These are phyloP conservation scores for Struthidea cinerea DNA, from an alignment of 2,113 vertebrate genomes.

Conservation along the genomic window DNA sequence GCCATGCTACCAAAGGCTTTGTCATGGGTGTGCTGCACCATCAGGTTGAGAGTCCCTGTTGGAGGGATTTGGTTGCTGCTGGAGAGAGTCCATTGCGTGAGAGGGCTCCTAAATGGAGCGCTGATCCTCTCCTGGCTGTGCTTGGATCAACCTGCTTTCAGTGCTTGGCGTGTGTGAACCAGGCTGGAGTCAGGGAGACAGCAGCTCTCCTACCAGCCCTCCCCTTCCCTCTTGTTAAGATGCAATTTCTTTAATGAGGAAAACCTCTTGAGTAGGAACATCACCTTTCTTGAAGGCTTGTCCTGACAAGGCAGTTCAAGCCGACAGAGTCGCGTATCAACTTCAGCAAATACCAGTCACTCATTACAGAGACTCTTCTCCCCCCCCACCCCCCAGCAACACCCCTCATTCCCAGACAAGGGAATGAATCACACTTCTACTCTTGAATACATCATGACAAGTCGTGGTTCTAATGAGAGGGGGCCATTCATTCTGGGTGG, in stretches of 20 bases:
- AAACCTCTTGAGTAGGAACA: conserved; percentile 67
- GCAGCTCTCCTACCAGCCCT: conserved; percentile 43
- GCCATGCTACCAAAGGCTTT: neutral
- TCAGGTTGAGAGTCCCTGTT: neutral
- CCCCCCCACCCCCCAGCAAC: conserved; percentile 36
- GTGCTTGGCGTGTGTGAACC: neutral
- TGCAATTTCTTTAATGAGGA: conserved; percentile 71
- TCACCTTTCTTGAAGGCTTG: conserved; percentile 74
- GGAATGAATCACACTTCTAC: conserved; percentile 73
- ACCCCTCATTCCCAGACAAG: conserved; percentile 69
- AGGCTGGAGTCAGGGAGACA: neutral
- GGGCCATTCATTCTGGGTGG: conserved; percentile 78
- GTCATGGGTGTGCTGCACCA: neutral
- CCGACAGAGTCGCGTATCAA: conserved; percentile 73
- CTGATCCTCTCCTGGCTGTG: neutral
- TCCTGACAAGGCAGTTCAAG: conserved; percentile 77
- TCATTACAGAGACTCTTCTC: conserved; percentile 73
- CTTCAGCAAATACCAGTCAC: conserved; percentile 78
- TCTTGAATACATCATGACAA: conserved; percentile 80
- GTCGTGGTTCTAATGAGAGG: conserved; percentile 79
- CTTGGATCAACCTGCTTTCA: neutral
- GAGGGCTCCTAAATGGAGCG: neutral
- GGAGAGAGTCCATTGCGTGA: neutral
- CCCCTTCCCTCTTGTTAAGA: conserved; percentile 63
- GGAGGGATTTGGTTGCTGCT: neutral